Percentiles rank a stretch among this genome's conserved stretches.
phyloP scores from a whole-genome alignment of 2,888 invertebrate genomes.

The Pilophorus perplexus region DNA sequence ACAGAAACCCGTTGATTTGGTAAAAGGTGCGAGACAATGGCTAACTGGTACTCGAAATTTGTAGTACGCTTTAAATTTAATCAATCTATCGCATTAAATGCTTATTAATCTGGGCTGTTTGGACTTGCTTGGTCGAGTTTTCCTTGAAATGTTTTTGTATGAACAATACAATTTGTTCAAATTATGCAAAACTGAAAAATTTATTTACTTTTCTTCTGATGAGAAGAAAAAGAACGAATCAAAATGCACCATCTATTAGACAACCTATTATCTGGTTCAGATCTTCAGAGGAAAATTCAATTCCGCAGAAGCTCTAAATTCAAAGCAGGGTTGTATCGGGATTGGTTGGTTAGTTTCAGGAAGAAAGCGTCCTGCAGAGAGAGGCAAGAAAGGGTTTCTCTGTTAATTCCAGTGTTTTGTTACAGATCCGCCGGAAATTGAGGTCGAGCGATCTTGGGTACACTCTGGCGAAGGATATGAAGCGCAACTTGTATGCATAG shows the following conservation, averaged over 20 bases:
- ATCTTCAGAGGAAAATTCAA: conserved; percentile 23
- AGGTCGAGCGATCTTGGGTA: conserved; percentile 62
- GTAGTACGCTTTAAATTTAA: no score
- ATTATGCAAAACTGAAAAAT: no score
- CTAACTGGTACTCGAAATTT: not conserved
- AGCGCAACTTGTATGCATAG: conserved; percentile 65
- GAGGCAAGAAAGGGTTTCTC: conserved; percentile 2
- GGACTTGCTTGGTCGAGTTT: no score
- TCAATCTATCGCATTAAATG: no score
- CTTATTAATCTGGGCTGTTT: no score
- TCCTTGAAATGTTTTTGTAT: no score
- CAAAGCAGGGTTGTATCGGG: conserved; percentile 10
- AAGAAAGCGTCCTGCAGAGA: no score
- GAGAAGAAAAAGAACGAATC: no score
- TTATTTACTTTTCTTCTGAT: no score
- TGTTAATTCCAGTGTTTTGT: conserved; percentile 49
- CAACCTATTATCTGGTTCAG: no score
- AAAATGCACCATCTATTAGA: no score
- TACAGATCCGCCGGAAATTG: conserved; percentile 60
- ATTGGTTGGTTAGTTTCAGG: not conserved
- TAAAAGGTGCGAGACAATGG: not conserved
- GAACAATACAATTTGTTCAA: no score
- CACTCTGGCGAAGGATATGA: conserved; percentile 66
- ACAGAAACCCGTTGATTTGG: not conserved
- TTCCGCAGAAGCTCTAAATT: conserved; percentile 16